Evolutionary conservation across 2,797 vertebrate species (phyloP), one percentile per base, ranked within the genome.

Genomic region (Anabacerthia variegaticeps): DNA sequence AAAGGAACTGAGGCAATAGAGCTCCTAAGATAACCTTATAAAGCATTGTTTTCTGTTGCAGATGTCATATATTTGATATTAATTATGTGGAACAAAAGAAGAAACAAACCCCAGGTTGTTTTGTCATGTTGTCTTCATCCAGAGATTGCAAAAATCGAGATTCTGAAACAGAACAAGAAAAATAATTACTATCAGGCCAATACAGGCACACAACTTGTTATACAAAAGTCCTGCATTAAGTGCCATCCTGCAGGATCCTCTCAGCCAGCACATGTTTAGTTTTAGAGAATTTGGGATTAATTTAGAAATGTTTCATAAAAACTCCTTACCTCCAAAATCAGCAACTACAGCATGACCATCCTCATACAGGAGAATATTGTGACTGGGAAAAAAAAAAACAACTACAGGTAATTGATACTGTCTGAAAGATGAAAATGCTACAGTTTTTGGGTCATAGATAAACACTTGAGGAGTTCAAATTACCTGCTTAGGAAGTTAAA

Each of bases 41-140:
- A 41, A 73, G 15, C 48, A 37, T 27, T 61, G 19, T 46, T 85
- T 77, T 76, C 55, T 76, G 36, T 51, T 48, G 27, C 78, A 89
- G 22, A 41, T 78, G 62, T 71, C 89, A 58, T 14, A 44, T 46
- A 85, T 85, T 95, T 92, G 85, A 85, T 84, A 46, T 7, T 79
- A 87, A 95, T 77, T 52, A 75, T 30, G 30, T 67, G 18, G 41
- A 93, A 87, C 14, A 85, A 34, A 94, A 85, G 28, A 73, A 92
- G 67, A 71, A 80, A 97, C 98, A 97, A 96, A 99, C 99, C 99
- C 99, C 99, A 30, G 99, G 99, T 95, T 99, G 99, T 96, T 99
- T 99, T 61, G 99, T 99, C 99, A 99, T 99, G 93, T 99, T 99
- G 96, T 99, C 99, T 96, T 99, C 99, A 49, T 99, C 98, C 97